These are phyloP conservation scores for Seladonia tumulorum DNA, from an alignment of 2,888 invertebrate genomes.

Conservation along the genomic window DNA sequence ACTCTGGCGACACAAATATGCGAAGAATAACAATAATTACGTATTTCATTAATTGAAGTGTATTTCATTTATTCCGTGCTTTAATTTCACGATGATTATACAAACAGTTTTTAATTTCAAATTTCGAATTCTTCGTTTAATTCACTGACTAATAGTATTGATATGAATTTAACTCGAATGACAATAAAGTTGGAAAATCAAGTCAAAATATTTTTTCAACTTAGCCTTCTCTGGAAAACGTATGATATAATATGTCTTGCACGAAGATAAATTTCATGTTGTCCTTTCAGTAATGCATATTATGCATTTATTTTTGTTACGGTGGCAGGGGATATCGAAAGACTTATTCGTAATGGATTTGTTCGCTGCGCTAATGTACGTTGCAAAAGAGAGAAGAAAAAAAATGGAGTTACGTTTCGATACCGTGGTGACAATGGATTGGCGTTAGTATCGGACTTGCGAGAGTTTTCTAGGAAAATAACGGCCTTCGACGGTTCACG, in stretches of 20 bases:
- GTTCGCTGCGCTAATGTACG: slow-evolving; percentile 32
- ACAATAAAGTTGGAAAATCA: not conserved
- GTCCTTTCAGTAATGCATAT: not conserved
- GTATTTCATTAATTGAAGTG: not conserved
- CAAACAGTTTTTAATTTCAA: too few relatives aligned
- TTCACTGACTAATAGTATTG: not conserved
- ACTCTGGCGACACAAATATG: too few relatives aligned
- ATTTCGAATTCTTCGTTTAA: too few relatives aligned
- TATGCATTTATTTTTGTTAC: not conserved
- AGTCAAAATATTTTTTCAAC: not conserved
- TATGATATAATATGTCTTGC: not conserved
- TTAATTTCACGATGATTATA: not conserved
- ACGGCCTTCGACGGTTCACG: slow-evolving; percentile 4
- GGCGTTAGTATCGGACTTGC: not conserved
- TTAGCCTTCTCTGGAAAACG: not conserved
- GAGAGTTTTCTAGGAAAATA: slow-evolving; percentile 7
- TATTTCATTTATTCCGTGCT: not conserved
- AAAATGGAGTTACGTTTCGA: not conserved
- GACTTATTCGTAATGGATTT: slow-evolving; percentile 47
- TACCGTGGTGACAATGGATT: slow-evolving; percentile 10
- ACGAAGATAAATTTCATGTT: not conserved
- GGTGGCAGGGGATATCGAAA: slow-evolving; percentile 18
- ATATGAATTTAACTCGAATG: too few relatives aligned
- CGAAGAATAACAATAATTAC: not conserved
- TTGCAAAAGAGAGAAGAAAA: not conserved